Conservation (phyloP, 2,113 vertebrate genomes). For the Dinomys branickii region DNA sequence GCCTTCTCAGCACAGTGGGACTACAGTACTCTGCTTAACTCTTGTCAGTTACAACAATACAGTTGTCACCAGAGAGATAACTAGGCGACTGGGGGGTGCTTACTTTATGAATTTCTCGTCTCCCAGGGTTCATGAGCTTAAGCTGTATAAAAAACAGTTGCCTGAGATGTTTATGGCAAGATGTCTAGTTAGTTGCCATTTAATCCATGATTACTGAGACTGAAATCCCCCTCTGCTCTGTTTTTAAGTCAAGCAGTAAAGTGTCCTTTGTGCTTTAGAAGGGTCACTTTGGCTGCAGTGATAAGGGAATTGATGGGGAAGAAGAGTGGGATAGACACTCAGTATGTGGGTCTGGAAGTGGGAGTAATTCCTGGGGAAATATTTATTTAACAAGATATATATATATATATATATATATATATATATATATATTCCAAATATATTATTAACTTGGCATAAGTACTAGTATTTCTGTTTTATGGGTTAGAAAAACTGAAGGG, state of each 20-base stretch:
- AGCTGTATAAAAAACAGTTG: background rate
- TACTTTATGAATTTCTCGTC: background rate
- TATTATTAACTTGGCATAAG: too few species aligned
- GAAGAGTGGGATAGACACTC: background rate
- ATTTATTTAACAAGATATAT: background rate
- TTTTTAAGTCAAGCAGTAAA: background rate
- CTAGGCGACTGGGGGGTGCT: background rate
- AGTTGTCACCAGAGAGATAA: background rate
- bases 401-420: too few species aligned
- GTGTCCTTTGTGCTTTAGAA: background rate
- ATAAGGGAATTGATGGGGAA: background rate
- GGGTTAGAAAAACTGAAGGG: background rate
- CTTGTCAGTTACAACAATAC: background rate
- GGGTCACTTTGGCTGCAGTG: background rate
- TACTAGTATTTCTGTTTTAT: background rate
- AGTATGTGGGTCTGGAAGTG: background rate
- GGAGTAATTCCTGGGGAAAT: background rate
- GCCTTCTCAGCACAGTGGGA: background rate
- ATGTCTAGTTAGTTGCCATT: background rate
- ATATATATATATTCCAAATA: too few species aligned
- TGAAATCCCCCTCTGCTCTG: background rate
- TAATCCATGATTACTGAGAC: background rate
- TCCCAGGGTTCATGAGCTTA: background rate
- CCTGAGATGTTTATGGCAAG: background rate
- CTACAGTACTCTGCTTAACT: background rate